Evolutionary conservation across 2,888 invertebrate species (phyloP), one percentile per base, ranked within the genome.

Genomic region (Tetragonisca angustula): DNA sequence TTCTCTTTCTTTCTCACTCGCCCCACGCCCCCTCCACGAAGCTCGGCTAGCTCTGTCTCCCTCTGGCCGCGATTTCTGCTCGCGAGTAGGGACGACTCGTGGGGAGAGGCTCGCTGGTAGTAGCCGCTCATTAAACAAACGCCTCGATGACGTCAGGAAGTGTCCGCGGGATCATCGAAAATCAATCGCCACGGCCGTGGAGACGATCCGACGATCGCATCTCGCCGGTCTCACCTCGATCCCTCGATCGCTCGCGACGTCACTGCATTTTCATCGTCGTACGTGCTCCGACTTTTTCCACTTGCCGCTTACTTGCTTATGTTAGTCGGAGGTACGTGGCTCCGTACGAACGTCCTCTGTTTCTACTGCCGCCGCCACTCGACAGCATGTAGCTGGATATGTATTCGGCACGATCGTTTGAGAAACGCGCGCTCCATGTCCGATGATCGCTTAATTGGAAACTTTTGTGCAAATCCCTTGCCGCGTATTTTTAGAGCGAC

Each of bases 1-100:
- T 91, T 84, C 86, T 91, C 91, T 88, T 88, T 91, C 91, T 87
- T 90, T 88, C 90, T 89, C 92, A 81, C 89, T 90, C 91, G 91
- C 91, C 87, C 85, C 84, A 84, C 86, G 83, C 88, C 92, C 90
- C 91, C 87, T 89, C 92, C 89, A 89, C 85, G 72, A 68, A 27
- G 43, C 76, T 15, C 87, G 50, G 64, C 90, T 90, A 89, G 88
- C 90, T 90, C 89, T 89, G 87, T 90, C 89, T 90, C 87, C 90
- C 92, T 91, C 93, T 90, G 72, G 85, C 75, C 80, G 80, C 85
- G 86, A 86, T 86, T 82, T 85, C 86, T 82, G 86, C 77, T 76
- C 68, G 75, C 67, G 81, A 71, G 76, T 65, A 81, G 84, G 81
- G 78, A 79, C 73, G 76, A 67, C 52, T 52, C 69, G 82, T 69